A percentile compares a stretch with the other conserved stretches of the same genome.
Evolutionary conservation across 1,140 invertebrate species (phyloP).

Genomic region (Luehdorfia chinensis): DNA sequence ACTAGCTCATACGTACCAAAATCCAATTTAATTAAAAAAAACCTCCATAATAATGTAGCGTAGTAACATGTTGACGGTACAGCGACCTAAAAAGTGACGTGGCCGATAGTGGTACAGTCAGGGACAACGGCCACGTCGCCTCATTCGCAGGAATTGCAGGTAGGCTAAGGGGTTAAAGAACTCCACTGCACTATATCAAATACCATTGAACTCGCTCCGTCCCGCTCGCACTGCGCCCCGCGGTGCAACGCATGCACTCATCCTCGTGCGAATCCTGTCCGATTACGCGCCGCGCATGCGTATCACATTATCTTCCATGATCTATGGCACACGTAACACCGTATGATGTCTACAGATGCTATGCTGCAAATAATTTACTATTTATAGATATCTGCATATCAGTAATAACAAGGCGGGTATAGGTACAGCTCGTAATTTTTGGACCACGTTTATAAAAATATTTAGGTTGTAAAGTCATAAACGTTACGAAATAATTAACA

Average conservation of each 20-base stretch:
- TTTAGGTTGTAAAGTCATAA: too few species aligned
- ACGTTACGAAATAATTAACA: too few species aligned
- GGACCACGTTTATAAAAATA: too few species aligned
- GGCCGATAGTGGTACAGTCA: conserved; percentile 62
- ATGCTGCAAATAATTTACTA: background rate
- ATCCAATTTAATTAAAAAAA: background rate
- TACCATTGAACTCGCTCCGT: conserved; percentile 74
- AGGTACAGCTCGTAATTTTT: too few species aligned
- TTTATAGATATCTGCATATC: too few species aligned
- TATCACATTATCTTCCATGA: conserved; percentile 51
- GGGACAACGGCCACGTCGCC: conserved; percentile 71
- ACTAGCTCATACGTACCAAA: too few species aligned
- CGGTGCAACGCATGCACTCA: conserved; percentile 56
- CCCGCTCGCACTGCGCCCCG: conserved; percentile 55
- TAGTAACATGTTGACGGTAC: conserved; percentile 44
- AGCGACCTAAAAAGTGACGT: conserved; percentile 72
- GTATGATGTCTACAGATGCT: conserved; percentile 20
- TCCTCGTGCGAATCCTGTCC: conserved; percentile 69
- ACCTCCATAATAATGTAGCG: too few species aligned
- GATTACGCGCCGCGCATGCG: conserved; percentile 70
- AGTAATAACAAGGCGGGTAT: too few species aligned
- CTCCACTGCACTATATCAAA: conserved; percentile 77
- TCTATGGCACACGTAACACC: conserved; percentile 32
- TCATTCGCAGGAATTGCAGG: conserved; percentile 75
- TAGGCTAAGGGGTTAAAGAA: conserved; percentile 78